phyloP scores from a whole-genome alignment of 2,797 vertebrate genomes.

The Triplophysa bombifrons region DNA sequence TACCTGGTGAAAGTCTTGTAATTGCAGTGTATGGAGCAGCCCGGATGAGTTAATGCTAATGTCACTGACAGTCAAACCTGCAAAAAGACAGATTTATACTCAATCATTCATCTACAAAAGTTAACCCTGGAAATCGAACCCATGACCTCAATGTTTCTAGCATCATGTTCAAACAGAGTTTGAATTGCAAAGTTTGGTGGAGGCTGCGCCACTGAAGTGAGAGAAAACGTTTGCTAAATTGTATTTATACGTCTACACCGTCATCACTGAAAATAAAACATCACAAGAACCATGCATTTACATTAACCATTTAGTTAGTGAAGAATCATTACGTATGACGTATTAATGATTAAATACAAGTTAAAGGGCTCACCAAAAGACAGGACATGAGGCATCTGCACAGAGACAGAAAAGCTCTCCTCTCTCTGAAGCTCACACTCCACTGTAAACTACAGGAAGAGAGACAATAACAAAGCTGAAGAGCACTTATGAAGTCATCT shows the following conservation, averaged over 20 bases:
- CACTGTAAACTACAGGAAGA: constrained; percentile 81
- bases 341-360: neutral
- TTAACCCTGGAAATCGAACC: neutral
- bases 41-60: constrained; percentile 83
- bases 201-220: neutral
- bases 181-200: no score
- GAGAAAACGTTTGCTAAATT: neutral
- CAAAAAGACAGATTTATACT: constrained; percentile 4
- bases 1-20: constrained; percentile 91
- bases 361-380: constrained; percentile 84
- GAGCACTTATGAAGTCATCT: neutral
- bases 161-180: no score
- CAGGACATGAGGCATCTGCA: constrained; percentile 85
- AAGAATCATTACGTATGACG: neutral
- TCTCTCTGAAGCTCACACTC: constrained; percentile 92
- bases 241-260: neutral
- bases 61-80: constrained; percentile 85
- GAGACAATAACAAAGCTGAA: neutral
- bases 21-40: constrained; percentile 83
- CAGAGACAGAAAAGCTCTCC: constrained; percentile 76
- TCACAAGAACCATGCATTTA: neutral
- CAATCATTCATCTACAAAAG: neutral
- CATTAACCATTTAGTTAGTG: neutral
- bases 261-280: neutral
- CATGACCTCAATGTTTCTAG: no score